Evolutionary conservation across 2,113 vertebrate species (phyloP).

Genomic region (Verasper variegatus): DNA sequence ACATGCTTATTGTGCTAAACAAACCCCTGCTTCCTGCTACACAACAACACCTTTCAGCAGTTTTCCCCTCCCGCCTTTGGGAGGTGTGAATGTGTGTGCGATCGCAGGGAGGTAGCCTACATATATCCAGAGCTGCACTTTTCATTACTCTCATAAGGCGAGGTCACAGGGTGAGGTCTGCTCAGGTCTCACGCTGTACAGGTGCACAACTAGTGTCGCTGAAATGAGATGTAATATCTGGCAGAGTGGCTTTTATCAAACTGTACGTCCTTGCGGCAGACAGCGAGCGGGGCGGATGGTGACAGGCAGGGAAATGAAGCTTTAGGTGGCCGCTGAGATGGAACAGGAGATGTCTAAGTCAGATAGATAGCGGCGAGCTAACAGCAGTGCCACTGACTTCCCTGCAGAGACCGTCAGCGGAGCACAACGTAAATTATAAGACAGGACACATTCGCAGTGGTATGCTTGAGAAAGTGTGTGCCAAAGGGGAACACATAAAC

Average conservation of each 20-base stretch:
- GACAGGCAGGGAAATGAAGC: conserved; percentile 71
- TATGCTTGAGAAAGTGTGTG: not conserved
- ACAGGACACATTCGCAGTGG: conserved; percentile 22
- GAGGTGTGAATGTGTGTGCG: conserved; percentile 33
- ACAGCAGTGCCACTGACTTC: conserved; percentile 36
- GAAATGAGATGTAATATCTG: conserved; percentile 68
- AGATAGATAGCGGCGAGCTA: conserved; percentile 60
- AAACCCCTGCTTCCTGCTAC: conserved; percentile 28
- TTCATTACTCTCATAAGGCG: conserved; percentile 55
- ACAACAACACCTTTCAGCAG: conserved; percentile 44
- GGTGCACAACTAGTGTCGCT: conserved; percentile 30
- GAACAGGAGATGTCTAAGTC: conserved; percentile 68
- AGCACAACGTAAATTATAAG: conserved; percentile 24
- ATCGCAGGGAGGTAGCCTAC: not conserved
- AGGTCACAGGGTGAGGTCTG: conserved; percentile 47
- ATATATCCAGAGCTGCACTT: conserved; percentile 48
- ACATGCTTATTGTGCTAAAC: conserved; percentile 67
- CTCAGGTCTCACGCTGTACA: conserved; percentile 2
- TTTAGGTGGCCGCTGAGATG: conserved; percentile 54
- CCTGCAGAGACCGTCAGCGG: conserved; percentile 39
- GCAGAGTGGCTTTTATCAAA: conserved; percentile 57
- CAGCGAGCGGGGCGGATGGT: conserved; percentile 22
- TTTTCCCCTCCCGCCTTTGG: conserved; percentile 13
- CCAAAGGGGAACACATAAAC: conserved; percentile 5
- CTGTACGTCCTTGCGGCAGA: conserved; percentile 45